These are phyloP conservation scores for Sympetrum striolatum DNA, from an alignment of 2,888 invertebrate genomes.

Conservation along the genomic window DNA sequence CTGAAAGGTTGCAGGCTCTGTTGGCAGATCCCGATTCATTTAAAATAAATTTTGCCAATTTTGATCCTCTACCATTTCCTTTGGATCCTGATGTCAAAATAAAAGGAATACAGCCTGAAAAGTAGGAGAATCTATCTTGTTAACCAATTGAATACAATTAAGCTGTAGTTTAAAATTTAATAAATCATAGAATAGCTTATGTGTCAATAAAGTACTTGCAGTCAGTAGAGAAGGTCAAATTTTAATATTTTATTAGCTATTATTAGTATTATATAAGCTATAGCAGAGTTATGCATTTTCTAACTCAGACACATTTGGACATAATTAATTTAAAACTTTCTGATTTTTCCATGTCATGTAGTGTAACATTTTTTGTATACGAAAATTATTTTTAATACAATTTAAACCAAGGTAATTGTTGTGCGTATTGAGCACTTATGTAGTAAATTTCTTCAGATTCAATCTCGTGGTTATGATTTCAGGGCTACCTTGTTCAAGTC, in stretches of 20 bases:
- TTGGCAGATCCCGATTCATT: conserved; percentile 81
- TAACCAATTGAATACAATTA: not conserved
- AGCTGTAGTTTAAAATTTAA: not conserved
- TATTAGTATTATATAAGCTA: no score
- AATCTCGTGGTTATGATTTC: conserved; percentile 45
- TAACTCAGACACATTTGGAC: no score
- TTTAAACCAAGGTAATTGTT: no score
- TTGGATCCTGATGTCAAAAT: conserved; percentile 91
- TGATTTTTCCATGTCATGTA: no score
- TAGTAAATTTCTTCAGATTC: no score
- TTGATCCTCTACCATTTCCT: conserved; percentile 93
- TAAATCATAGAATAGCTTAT: no score
- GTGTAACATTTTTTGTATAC: no score
- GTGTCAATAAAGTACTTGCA: not conserved
- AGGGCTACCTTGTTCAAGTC: conserved; percentile 92
- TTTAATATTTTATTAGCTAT: no score
- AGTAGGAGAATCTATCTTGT: conserved; percentile 59
- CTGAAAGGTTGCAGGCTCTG: conserved; percentile 84
- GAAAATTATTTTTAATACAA: not conserved
- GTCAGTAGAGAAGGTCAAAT: not conserved
- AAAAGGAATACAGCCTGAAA: conserved; percentile 85
- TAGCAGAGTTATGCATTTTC: no score
- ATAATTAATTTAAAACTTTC: no score
- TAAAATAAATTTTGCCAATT: conserved; percentile 86
- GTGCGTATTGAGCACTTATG: no score